Evolutionary conservation across 53 echinoderm and acorn worm species (phyloP).

Genomic region (Henricia sp.): DNA sequence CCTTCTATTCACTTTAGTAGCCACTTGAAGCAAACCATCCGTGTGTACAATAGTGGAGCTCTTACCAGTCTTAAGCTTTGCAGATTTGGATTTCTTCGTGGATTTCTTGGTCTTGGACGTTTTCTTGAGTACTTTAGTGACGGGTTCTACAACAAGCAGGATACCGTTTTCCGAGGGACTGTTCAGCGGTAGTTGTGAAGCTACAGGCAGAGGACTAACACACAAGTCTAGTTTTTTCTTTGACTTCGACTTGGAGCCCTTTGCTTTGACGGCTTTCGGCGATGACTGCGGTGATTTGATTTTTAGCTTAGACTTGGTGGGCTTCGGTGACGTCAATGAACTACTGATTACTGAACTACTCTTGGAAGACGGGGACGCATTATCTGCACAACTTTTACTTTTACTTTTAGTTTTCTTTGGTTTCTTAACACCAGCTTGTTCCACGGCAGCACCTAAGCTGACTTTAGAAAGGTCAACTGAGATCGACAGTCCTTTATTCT

Average conservation of each 20-base stretch:
- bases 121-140: slow-evolving; percentile 39
- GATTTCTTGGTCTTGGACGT: slow-evolving; percentile 35
- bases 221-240: slow-evolving; percentile 32
- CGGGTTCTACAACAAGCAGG: slow-evolving; percentile 25
- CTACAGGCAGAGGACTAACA: slow-evolving; percentile 29
- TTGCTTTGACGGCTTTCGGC: slow-evolving; percentile 35
- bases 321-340: slow-evolving; percentile 28
- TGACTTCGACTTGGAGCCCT: slow-evolving; percentile 20
- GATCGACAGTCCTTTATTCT: slow-evolving; percentile 47
- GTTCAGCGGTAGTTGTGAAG: slow-evolving; percentile 21
- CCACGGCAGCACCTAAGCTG: slow-evolving; percentile 11
- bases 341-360: background rate
- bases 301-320: slow-evolving; percentile 56
- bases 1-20: slow-evolving; percentile 39
- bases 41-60: slow-evolving; percentile 46
- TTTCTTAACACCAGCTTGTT: slow-evolving; percentile 7
- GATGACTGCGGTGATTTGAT: slow-evolving; percentile 12
- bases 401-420: slow-evolving; percentile 42
- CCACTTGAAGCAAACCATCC: slow-evolving; percentile 48
- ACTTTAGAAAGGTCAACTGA: slow-evolving; percentile 39
- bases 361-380: slow-evolving; percentile 23
- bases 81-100: slow-evolving; percentile 38
- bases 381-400: slow-evolving; percentile 15
- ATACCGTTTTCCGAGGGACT: slow-evolving; percentile 36
- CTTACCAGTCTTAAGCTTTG: slow-evolving; percentile 27